Conservation (phyloP, 2,113 vertebrate genomes). For the Cyprinodon variegatus region DNA sequence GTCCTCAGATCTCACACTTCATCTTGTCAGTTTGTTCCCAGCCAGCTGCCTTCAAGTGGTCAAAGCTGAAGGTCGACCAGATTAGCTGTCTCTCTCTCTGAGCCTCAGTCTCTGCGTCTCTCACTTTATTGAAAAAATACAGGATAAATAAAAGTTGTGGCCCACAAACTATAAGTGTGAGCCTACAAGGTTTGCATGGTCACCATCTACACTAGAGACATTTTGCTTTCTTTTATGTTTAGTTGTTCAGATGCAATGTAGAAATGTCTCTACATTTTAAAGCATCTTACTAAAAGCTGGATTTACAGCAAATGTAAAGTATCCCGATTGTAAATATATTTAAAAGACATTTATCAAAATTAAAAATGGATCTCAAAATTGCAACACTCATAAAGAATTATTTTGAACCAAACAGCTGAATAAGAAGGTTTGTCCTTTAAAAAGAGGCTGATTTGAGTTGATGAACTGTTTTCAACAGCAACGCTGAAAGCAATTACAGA, state of each 20-base stretch:
- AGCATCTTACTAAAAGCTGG: no score
- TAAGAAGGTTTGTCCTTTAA: no score
- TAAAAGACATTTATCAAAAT: no score
- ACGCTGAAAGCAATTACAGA: no score
- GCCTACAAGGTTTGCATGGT: neutral
- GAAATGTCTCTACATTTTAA: no score
- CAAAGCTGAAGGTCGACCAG: slow-evolving; percentile 48
- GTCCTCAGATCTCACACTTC: slow-evolving; percentile 43
- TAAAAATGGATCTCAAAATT: no score
- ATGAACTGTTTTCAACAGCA: no score
- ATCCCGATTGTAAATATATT: no score
- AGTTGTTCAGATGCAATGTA: neutral
- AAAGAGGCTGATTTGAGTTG: no score
- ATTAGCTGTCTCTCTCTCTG: slow-evolving; percentile 36
- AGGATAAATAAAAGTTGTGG: neutral
- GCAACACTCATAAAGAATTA: no score
- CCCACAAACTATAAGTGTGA: neutral
- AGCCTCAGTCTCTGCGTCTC: neutral
- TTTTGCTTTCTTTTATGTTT: neutral
- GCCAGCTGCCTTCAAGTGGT: slow-evolving; percentile 41
- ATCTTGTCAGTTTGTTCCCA: slow-evolving; percentile 31
- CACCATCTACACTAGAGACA: neutral
- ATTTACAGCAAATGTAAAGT: no score
- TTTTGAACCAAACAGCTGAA: no score
- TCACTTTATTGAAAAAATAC: neutral